Evolutionary conservation across 1,140 invertebrate genomes (phyloP), one percentile per base, ranked within the genome.

Genomic region (Schlechtendalia chinensis): DNA sequence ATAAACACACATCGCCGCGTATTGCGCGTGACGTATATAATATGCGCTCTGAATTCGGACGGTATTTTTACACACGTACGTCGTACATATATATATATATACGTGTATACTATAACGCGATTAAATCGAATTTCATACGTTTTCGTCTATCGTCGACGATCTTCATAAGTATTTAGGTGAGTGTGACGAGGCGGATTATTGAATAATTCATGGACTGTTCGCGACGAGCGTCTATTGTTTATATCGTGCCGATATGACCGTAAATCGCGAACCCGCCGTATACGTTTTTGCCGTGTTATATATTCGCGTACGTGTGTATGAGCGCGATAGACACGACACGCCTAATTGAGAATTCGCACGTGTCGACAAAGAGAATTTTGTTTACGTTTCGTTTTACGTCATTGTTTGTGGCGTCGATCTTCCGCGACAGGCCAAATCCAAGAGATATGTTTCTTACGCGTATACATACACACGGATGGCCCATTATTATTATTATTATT

Each of bases 301-400:
- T n/a, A n/a, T n/a, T n/a, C n/a, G n/a, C n/a, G n/a, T n/a, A n/a
- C n/a, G n/a, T n/a, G n/a, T n/a, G n/a, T n/a, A n/a, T n/a, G n/a
- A n/a, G n/a, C n/a, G n/a, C n/a, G 32, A 39, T 8, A 39, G 50
- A 74, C 19, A 69, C 39, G 39, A 69, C 67, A 22, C 71, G 53
- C 71, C 71, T 74, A 74, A 74, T 69, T 50, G 14, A 50, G 67
- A 69, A 50, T 74, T 74, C 71, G 71, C 53, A 56, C 71, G 71
- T 74, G 71, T 74, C n/a, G 22, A 50, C 19, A 0, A 29, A 74
- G 29, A 29, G 22, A 29, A n/a, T 74, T 29, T 72, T 29, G 16
- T 47, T 72, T 50, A 72, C 24, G 10, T 53, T 69, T 69, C 32
- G 32, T 69, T 47, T 69, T 24, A 50, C 67, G 67, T 74, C 47